Percentiles rank a stretch among this genome's conserved stretches.
phyloP scores from a whole-genome alignment of 2,113 vertebrate species.

The Bubo scandiacus region DNA sequence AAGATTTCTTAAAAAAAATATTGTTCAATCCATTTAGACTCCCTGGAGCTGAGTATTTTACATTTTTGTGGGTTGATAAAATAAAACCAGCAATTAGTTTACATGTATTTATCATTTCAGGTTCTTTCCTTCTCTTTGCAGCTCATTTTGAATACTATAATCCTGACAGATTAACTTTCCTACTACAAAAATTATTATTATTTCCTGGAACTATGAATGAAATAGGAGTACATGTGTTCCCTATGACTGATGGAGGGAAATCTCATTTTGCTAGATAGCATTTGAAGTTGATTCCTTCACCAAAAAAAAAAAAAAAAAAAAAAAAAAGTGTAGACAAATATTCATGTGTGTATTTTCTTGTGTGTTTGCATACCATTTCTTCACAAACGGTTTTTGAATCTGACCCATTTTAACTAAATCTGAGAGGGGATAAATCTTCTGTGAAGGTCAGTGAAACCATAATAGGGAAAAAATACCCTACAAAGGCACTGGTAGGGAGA shows the following conservation, averaged over 20 bases:
- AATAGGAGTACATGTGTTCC: conserved; percentile 22
- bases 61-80: conserved; percentile 50
- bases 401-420: not conserved
- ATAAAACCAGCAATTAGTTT: conserved; percentile 44
- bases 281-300: not conserved
- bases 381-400: not conserved
- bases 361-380: not conserved
- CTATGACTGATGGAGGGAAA: conserved; percentile 4
- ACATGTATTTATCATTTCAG: conserved; percentile 28
- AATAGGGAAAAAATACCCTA: not conserved
- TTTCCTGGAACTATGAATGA: conserved; percentile 55
- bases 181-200: conserved; percentile 19
- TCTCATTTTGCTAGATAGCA: not conserved
- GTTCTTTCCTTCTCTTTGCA: conserved; percentile 7
- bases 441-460: not conserved
- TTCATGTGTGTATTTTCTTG: not conserved
- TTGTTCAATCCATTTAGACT: conserved; percentile 52
- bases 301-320: not conserved
- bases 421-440: not conserved
- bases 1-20: conserved; percentile 42
- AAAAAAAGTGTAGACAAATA: not conserved
- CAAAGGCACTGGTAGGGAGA: not conserved
- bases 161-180: conserved; percentile 38
- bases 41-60: conserved; percentile 22
- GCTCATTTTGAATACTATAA: conserved; percentile 21